Evolutionary conservation across 2,888 invertebrate species (phyloP).

Genomic region (Noctua janthina): DNA sequence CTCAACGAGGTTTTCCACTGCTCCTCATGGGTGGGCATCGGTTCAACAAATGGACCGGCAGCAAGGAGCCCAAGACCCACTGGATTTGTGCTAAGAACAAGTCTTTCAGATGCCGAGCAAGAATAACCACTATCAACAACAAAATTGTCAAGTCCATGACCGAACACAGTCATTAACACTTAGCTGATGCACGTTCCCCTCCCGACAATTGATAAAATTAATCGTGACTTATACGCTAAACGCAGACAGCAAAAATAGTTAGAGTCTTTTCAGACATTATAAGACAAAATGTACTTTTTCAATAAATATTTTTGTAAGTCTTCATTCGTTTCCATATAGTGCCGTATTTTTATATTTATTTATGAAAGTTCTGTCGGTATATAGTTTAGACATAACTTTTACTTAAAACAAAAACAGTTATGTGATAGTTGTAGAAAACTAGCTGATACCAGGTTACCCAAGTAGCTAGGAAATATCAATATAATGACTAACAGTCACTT

Average conservation of each 20-base stretch:
- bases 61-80: slow-evolving; percentile 49
- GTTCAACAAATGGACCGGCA: slow-evolving; percentile 37
- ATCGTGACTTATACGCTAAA: too few species aligned
- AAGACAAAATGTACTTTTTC: not conserved
- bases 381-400: too few species aligned
- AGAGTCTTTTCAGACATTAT: not conserved
- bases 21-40: slow-evolving; percentile 67
- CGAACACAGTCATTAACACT: not conserved
- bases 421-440: too few species aligned
- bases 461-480: too few species aligned
- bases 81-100: slow-evolving; percentile 64
- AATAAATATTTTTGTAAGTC: not conserved
- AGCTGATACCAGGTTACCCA: too few species aligned
- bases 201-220: too few species aligned
- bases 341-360: too few species aligned
- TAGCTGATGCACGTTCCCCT: too few species aligned
- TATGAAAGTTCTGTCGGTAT: too few species aligned
- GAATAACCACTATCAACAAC: slow-evolving; percentile 20
- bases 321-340: not conserved
- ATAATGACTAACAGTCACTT: too few species aligned
- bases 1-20: slow-evolving; percentile 44
- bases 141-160: slow-evolving; percentile 7
- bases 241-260: too few species aligned
- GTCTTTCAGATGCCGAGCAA: slow-evolving; percentile 28
- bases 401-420: too few species aligned